Evolutionary conservation across 2,888 invertebrate species (phyloP), one percentile per base, ranked within the genome.

Genomic region (Ichneumon xanthorius): DNA sequence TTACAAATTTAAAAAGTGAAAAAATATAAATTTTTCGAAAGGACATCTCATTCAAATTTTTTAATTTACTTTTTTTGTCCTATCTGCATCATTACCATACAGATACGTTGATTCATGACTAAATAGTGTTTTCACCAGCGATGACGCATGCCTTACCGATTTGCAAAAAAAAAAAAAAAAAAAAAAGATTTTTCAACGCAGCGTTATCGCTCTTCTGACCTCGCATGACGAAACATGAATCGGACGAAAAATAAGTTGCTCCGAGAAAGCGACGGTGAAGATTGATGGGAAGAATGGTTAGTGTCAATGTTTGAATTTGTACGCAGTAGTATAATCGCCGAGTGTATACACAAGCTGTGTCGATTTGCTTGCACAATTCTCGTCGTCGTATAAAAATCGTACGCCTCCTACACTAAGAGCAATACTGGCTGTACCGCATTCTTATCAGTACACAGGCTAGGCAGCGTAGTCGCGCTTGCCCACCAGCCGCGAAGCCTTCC

Each of bases 401-500:
- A 45, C 58, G 55, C 73, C 70, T 68, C 70, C 84, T 45, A 82
- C 78, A 50, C 22, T 40, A n/a, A 48, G 16, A 30, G 6, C 11
- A 61, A 30, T 26, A 61, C 73, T 30, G 30, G 81, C 73, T 71
- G 71, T 72, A 72, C 45, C 73, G 65, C 77, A 76, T 80, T 85
- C 85, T 85, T 85, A 85, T 85, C 85, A 85, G 76, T 50, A 40
- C 65, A 26, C 63, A 48, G 58, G 71, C 79, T 76, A 71, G 71
- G 71, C 82, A 76, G 58, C 82, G 79, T 58, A 76, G 82, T 85
- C 80, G 67, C 33, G 85, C 79, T 67, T 65, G 70, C 50, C 63
- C 65, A 22, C 75, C 63, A 30, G 75, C 22, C 58, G 70, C 33
- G 45, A 45, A 78, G 78, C 63, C 55, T 65, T 73, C 75, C 75